Base-by-base conservation (phyloP, 2,797 vertebrate species). In the Rachycentron canadum region DNA sequence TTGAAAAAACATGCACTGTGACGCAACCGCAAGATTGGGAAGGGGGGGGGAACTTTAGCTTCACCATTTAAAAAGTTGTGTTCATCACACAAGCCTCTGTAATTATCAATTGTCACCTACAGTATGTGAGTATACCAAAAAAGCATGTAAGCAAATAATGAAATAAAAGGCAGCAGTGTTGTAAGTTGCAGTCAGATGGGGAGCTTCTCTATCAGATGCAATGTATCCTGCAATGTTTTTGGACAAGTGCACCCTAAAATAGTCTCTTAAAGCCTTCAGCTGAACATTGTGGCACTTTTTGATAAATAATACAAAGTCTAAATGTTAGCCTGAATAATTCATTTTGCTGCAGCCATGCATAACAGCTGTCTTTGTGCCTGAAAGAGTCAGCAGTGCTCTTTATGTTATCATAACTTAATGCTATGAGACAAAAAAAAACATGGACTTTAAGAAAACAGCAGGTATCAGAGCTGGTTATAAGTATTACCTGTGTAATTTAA, bases 221-320 rank as follows among this genome's bases (percentile, higher is more conserved):
- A 59, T 52, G 69, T 74, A 79, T 76, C 76, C 85, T 72, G 38
- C 65, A 68, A 86, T 69, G 82, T 83, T 91, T 83, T 60, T 64
- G 72, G 88, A 88, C 43, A 59, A 72, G 84, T 50, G 56, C 73
- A 59, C 25, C 67, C 79, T 73, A 76, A 92, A 90, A 91, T 89
- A 91, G 86, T 73, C 49, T 34, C 72, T 86, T 84, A 84, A 91
- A 93, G 87, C 81, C 82, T 83, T 79, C 62, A 32, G 74, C 83
- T 69, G 78, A 89, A 86, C 36, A 14, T 82, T 71, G 71, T 87
- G 81, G 78, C 84, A 83, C 82, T 82, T 90, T 86, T 78, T 69
- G 78, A 91, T 93, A 79, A 93, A 94, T 94, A 92, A 93, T 93
- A 92, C 69, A 94, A 88, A 87, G 75, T 91, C 84, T 90, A 84